Base-by-base conservation (phyloP, 2,797 vertebrate species). In the Silurus lanzhouensis region DNA sequence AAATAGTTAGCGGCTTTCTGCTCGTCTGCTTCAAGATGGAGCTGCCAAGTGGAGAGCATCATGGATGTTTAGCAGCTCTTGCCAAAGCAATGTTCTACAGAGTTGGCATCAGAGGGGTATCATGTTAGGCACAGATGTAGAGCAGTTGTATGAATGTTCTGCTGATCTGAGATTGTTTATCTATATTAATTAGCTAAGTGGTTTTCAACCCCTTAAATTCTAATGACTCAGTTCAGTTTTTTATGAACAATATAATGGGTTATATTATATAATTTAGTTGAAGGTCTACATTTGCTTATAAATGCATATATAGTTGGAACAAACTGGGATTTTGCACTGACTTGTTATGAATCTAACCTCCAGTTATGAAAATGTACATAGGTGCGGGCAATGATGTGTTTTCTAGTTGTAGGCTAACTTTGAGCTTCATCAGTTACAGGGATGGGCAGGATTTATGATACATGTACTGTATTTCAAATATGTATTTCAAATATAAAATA, bases 1-100 rank as follows among this genome's bases (percentile, higher is more conserved):
- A 89, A 89, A 48, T 64, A n/a, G 38, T 89, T 74, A 86, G 72
- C 44, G 60, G 84, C 78, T 84, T 82, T 84, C 52, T 68, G 82
- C 38, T 76, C 81, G 82, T 76, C 68, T 2, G 77, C 76, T 81
- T 86, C 82, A 76, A 75, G 76, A 68, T 31, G 48, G 63, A 25
- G 81, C 38, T 31, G 71, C 72, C 19, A 27, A 76, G 25, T 25
- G 19, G 1, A 85, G 70, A 14, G 46, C 52, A 79, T 22, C 31
- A 12, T n/a, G 66, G 75, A 46, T 3, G 38, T 66, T 74, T 77
- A 77, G 38, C 20, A 55, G 74, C 44, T 71, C 5, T 44, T 55
- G 20, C 67, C 48, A 38, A n/a, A 20, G 3, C 68, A 25, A 70
- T n/a, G 14, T 75, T 72, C 38, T 61, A 19, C 58, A 66, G 22